Conservation (phyloP, 2,113 vertebrate species). For the Nematolebias whitei region DNA sequence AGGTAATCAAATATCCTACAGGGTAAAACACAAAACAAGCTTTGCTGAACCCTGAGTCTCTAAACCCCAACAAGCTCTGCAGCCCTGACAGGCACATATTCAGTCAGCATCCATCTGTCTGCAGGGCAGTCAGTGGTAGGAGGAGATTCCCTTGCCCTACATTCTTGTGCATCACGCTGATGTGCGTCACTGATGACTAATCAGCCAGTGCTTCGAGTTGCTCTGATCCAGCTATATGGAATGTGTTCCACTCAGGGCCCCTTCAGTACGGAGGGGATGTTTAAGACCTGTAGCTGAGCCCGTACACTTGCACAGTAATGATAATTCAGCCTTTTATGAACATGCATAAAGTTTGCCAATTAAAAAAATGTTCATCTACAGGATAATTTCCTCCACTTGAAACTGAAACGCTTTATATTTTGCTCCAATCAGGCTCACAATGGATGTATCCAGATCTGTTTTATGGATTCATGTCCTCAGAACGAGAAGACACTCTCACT, state of each 20-base stretch:
- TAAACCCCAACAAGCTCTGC: neutral
- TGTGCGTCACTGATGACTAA: conserved; percentile 78
- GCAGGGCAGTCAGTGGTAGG: conserved; percentile 62
- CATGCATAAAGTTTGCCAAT: no score
- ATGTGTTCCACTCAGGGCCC: conserved; percentile 64
- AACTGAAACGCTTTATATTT: no score
- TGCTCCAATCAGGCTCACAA: no score
- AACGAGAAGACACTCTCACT: no score
- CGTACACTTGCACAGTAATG: neutral
- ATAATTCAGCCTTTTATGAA: no score
- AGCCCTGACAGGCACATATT: neutral
- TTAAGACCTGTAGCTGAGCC: neutral
- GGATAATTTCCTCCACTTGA: no score
- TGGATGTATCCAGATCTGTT: no score
- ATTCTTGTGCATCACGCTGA: conserved; percentile 67
- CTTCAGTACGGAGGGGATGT: conserved; percentile 34
- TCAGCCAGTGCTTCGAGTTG: conserved; percentile 54
- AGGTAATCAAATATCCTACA: neutral
- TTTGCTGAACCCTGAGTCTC: conserved; percentile 9
- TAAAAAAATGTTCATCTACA: no score
- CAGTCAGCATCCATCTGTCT: conserved; percentile 10
- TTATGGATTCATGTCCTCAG: no score
- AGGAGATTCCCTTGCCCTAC: conserved; percentile 79
- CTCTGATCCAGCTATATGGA: conserved; percentile 55
- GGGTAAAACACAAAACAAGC: no score